phyloP scores from a whole-genome alignment of 1,140 invertebrate genomes.

The Pemphigus obesinymphae region DNA sequence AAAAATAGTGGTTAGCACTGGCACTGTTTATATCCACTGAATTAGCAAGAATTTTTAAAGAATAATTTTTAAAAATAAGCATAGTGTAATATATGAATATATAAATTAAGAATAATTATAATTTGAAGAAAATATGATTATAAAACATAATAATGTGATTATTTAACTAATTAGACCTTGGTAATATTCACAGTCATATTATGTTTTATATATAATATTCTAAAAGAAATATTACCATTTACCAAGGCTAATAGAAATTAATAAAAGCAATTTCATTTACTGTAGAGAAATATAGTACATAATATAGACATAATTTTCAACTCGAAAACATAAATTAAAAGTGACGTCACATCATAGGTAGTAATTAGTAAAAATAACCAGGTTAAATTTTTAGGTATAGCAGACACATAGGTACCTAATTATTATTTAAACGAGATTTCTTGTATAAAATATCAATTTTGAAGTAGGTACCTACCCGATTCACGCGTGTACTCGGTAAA shows the following conservation, averaged over 20 bases:
- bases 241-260: slow-evolving; percentile 16
- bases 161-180: background rate
- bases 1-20: too few species aligned
- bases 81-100: background rate
- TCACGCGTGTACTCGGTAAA: background rate
- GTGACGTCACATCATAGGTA: background rate
- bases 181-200: too few species aligned
- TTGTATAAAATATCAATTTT: background rate
- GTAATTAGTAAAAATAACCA: background rate
- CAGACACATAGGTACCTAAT: background rate
- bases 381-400: background rate
- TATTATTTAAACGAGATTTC: background rate
- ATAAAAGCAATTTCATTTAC: slow-evolving; percentile 2
- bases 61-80: too few species aligned
- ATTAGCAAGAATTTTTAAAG: too few species aligned
- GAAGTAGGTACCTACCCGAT: background rate
- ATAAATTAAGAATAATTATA: background rate
- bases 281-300: background rate
- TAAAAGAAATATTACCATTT: background rate
- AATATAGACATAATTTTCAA: background rate
- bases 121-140: too few species aligned
- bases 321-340: background rate
- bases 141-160: background rate
- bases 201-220: too few species aligned
- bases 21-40: too few species aligned